Conservation (phyloP, 2,797 vertebrate species). For the Sebastes melanostomus region DNA sequence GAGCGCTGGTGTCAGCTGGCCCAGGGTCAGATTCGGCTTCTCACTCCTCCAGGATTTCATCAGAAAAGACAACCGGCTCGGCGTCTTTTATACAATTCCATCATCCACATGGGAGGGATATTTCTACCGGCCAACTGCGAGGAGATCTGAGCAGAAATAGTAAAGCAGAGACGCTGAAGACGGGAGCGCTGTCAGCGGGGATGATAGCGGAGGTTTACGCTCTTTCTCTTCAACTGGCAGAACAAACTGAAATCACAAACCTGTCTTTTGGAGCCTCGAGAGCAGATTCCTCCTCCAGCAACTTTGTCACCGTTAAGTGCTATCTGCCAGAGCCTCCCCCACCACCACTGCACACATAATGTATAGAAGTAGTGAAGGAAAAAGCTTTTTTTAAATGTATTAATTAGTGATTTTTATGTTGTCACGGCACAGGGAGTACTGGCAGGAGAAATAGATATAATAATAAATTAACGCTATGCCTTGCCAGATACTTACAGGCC, state of each 20-base stretch:
- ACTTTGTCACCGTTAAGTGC: neutral
- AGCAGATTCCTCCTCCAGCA: slow-evolving; percentile 22
- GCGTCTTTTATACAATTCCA: slow-evolving; percentile 23
- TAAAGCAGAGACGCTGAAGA: slow-evolving; percentile 7
- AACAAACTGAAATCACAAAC: slow-evolving; percentile 29
- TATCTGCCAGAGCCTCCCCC: slow-evolving; percentile 32
- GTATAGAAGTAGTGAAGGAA: neutral
- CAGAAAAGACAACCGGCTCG: slow-evolving; percentile 26
- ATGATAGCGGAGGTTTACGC: slow-evolving; percentile 34
- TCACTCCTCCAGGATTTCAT: slow-evolving; percentile 48
- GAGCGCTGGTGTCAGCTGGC: slow-evolving; percentile 31
- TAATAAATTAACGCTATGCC: neutral
- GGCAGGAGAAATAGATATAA: neutral
- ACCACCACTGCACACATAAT: neutral
- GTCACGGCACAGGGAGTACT: neutral
- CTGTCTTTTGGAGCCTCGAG: slow-evolving; percentile 20
- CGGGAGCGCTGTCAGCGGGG: slow-evolving; percentile 5
- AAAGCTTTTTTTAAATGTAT: neutral
- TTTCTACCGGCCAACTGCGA: neutral
- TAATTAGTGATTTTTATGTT: neutral
- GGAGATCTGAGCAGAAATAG: slow-evolving; percentile 28
- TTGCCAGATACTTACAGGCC: neutral
- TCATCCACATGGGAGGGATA: slow-evolving; percentile 19
- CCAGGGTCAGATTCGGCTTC: slow-evolving; percentile 38
- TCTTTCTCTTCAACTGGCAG: slow-evolving; percentile 37